A percentile compares a stretch with the other conserved stretches of the same genome.
Evolutionary conservation across 2,113 vertebrate species (phyloP).

Genomic region (Toxotes chatareus): DNA sequence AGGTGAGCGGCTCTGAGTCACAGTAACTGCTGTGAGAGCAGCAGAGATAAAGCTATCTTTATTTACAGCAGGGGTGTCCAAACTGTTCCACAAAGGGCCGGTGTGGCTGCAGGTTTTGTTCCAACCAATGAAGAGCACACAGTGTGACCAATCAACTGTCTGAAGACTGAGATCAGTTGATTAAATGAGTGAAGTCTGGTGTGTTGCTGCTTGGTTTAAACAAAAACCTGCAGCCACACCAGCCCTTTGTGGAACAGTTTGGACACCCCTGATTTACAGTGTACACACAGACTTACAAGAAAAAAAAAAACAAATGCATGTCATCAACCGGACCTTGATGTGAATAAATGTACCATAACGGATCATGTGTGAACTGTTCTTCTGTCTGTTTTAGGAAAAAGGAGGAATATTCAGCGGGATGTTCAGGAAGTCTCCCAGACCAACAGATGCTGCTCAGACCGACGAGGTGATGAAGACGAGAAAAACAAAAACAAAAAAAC

Average conservation of each 20-base stretch:
- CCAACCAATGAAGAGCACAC: too few species aligned
- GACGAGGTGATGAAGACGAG: constrained; percentile 45
- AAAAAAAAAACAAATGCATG: background rate
- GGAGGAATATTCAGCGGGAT: constrained; percentile 59
- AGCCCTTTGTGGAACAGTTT: too few species aligned
- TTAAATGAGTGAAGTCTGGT: too few species aligned
- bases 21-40: background rate
- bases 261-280: too few species aligned
- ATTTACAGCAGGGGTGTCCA: too few species aligned
- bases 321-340: background rate
- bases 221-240: too few species aligned
- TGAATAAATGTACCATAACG: background rate
- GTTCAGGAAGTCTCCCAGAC: constrained; percentile 67
- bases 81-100: too few species aligned
- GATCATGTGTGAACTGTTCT: background rate
- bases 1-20: constrained; percentile 49
- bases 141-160: too few species aligned
- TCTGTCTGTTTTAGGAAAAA: constrained; percentile 60
- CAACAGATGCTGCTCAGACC: constrained; percentile 22
- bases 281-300: background rate
- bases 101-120: too few species aligned
- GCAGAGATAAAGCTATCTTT: background rate
- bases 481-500: too few species aligned
- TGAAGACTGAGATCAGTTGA: too few species aligned
- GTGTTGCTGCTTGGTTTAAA: too few species aligned